phyloP scores from a whole-genome alignment of 92 coral and sea anemone genomes.

The Umimayanthus chanpuru region DNA sequence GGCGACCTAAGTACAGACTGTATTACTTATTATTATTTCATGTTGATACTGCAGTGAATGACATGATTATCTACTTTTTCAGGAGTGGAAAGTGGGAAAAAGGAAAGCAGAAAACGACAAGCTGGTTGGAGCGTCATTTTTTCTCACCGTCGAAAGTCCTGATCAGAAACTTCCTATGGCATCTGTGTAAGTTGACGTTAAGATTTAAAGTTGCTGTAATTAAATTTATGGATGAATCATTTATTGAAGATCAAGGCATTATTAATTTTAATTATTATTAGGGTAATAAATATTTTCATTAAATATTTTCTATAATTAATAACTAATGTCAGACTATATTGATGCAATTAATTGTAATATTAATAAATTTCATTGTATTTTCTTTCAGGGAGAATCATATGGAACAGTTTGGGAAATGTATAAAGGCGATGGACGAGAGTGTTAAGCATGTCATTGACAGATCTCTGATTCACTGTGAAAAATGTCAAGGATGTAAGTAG shows the following conservation, averaged over 20 bases:
- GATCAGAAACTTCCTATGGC: slow-evolving; percentile 64
- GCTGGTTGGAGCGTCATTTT: slow-evolving; percentile 93
- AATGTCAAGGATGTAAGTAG: slow-evolving; percentile 90
- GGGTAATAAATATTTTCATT: neutral
- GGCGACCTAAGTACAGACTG: too few species aligned
- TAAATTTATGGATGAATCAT: too few species aligned
- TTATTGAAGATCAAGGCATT: neutral
- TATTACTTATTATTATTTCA: too few species aligned
- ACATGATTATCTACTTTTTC: neutral
- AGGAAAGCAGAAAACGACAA: slow-evolving; percentile 94
- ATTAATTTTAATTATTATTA: neutral
- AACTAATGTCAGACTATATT: neutral
- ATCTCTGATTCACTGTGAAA: slow-evolving; percentile 81
- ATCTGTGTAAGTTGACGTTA: slow-evolving; percentile 63
- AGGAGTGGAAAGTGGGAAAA: slow-evolving; percentile 99
- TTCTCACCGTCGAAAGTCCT: slow-evolving; percentile 83
- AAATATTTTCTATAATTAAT: neutral
- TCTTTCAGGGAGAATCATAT: slow-evolving; percentile 74
- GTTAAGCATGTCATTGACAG: slow-evolving; percentile 82
- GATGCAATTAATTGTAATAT: neutral
- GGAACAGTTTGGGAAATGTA: slow-evolving; percentile 88
- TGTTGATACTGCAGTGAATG: neutral
- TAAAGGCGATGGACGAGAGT: slow-evolving; percentile 82
- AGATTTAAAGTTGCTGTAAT: too few species aligned
- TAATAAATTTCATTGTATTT: neutral